phyloP scores from a whole-genome alignment of 2,888 invertebrate species.

The Eristalis pertinax region DNA sequence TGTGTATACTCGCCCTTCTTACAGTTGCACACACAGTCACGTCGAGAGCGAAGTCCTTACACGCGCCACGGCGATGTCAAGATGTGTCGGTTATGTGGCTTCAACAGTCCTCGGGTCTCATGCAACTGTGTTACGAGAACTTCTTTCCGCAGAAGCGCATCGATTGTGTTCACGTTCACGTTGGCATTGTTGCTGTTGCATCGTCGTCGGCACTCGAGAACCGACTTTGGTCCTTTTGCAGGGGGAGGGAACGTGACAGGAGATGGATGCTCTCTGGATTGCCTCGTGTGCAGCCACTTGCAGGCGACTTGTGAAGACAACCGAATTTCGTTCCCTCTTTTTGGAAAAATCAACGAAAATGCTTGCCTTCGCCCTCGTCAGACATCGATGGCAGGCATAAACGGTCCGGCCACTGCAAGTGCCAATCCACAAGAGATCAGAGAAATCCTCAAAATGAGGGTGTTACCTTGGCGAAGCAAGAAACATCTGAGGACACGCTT shows the following conservation, averaged over 20 bases:
- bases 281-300: too few relatives aligned
- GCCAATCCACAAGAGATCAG: too few relatives aligned
- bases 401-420: too few relatives aligned
- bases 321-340: too few relatives aligned
- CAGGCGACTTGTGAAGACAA: not conserved
- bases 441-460: too few relatives aligned
- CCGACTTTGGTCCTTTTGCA: not conserved
- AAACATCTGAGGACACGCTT: too few relatives aligned
- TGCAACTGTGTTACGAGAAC: slow-evolving; percentile 1
- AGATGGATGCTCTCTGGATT: not conserved
- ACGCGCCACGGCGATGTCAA: slow-evolving; percentile 45
- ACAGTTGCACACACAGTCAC: not conserved
- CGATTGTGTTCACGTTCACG: slow-evolving; percentile 2
- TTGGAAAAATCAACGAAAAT: too few relatives aligned
- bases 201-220: not conserved
- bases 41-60: slow-evolving; percentile 29
- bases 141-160: not conserved
- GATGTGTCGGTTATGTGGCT: slow-evolving; percentile 45
- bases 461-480: too few relatives aligned
- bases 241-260: not conserved
- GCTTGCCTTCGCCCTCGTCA: too few relatives aligned
- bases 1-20: not conserved
- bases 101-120: not conserved
- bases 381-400: too few relatives aligned
- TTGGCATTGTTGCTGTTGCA: not conserved